These are phyloP conservation scores for Tympanuchus pallidicinctus DNA, from an alignment of 2,113 vertebrate species.

Conservation along the genomic window DNA sequence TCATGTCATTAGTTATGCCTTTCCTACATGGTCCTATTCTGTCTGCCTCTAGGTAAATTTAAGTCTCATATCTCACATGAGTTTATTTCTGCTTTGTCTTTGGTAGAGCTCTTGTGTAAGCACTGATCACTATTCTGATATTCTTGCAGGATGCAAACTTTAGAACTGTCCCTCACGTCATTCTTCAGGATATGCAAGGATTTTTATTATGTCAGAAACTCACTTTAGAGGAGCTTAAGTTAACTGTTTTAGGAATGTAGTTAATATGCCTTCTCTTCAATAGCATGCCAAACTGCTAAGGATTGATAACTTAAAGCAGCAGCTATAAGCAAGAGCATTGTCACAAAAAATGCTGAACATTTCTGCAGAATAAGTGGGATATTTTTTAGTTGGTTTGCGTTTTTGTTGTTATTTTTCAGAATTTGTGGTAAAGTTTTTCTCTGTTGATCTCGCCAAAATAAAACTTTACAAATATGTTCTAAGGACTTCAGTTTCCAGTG, in stretches of 20 bases:
- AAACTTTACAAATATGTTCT: background rate
- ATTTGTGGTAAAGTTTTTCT: background rate
- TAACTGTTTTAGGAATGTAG: background rate
- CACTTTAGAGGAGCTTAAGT: background rate
- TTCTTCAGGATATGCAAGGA: background rate
- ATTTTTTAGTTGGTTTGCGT: background rate
- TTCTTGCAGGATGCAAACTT: background rate
- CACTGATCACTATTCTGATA: background rate
- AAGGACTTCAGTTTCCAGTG: background rate
- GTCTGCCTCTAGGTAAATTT: background rate
- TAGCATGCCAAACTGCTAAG: background rate
- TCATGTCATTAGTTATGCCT: background rate
- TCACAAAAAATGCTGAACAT: background rate
- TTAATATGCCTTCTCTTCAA: background rate
- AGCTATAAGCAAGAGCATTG: background rate
- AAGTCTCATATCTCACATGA: background rate
- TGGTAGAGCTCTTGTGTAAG: background rate
- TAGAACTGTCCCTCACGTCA: background rate
- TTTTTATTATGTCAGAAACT: background rate
- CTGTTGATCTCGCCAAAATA: background rate
- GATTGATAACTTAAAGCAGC: background rate
- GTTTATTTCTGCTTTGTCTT: background rate
- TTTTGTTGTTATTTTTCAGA: background rate
- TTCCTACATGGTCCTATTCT: background rate
- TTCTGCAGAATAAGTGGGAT: background rate